Base-by-base conservation (phyloP, 2,888 invertebrate genomes). In the Helicoverpa assulta region DNA sequence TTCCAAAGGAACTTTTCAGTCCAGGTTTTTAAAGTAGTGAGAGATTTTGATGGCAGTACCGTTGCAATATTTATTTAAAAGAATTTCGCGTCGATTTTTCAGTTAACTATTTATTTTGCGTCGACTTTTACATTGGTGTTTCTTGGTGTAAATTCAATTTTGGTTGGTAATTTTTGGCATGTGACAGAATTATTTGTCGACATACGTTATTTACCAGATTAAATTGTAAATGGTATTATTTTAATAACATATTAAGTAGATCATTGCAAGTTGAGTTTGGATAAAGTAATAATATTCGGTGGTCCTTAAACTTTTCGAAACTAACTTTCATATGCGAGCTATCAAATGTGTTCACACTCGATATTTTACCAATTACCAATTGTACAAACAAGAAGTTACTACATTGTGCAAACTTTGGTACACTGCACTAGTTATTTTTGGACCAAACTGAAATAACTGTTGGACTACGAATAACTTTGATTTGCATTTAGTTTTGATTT, bases 1-100 rank as follows among this genome's bases (percentile, higher is more conserved):
- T 87, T 86, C 75, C 73, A 82, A 80, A 71, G 73, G 72, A 82
- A 72, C 67, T 73, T 73, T 76, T 64, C 63, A 69, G 73, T 73
- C 68, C 61, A 74, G 62, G 54, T 76, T 83, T 81, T 75, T 73
- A 73, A 76, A 52, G 57, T 57, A 51, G 76, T 65, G 53, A 60
- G 67, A 69, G 60, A 66, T 67, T 70, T 67, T 67, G 57, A 72
- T 62, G 52, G 56, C 57, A 50, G 19, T 55, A 26, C 51, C 43
- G 52, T n/a, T n/a, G 29, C 5, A 37, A 14, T 26, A 26, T 62
- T 65, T 65, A 69, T 74, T 79, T 47, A 56, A 10, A 67, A 43
- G 40, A 16, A 19, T 50, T 18, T 19, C 47, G 50, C 4, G 47
- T 16, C 47, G 47, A 47, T 47, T 47, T 47, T 47, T 47, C 6